Percentiles rank a stretch among this genome's conserved stretches.
phyloP scores from a whole-genome alignment of 2,797 vertebrate genomes.

The Apogon hyalosoma region DNA sequence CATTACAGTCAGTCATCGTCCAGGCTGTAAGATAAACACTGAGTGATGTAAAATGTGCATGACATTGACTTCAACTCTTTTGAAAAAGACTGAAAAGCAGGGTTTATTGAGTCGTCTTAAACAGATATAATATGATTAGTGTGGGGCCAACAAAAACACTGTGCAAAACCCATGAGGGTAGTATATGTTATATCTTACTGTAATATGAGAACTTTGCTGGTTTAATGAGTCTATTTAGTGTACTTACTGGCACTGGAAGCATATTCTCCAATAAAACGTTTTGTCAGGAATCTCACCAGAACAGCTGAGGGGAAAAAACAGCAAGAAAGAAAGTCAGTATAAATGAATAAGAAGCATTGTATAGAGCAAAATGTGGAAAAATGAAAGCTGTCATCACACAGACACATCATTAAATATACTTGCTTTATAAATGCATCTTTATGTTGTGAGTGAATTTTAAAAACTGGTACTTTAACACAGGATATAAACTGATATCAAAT shows the following conservation, averaged over 20 bases:
- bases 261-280: conserved; percentile 72
- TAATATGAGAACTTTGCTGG: conserved; percentile 10
- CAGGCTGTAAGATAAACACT: conserved; percentile 47
- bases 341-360: not conserved
- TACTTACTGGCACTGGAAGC: conserved; percentile 65
- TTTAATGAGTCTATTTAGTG: conserved; percentile 20
- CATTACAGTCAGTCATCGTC: conserved; percentile 29
- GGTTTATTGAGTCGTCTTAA: conserved; percentile 34
- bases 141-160: conserved; percentile 15
- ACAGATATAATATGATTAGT: conserved; percentile 33
- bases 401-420: not conserved
- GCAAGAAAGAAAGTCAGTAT: not conserved
- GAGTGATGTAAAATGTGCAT: conserved; percentile 48
- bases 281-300: conserved; percentile 74
- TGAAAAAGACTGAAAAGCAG: conserved; percentile 12
- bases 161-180: conserved; percentile 20
- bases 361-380: not conserved
- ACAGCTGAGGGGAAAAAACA: conserved; percentile 52
- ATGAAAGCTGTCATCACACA: not conserved
- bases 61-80: conserved; percentile 35
- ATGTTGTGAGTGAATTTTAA: too few relatives aligned
- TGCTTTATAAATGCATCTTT: not conserved
- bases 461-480: too few relatives aligned
- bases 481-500: too few relatives aligned
- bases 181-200: conserved; percentile 18